phyloP scores from a whole-genome alignment of 2,797 vertebrate species.

The Chaetodon trifasciatus region DNA sequence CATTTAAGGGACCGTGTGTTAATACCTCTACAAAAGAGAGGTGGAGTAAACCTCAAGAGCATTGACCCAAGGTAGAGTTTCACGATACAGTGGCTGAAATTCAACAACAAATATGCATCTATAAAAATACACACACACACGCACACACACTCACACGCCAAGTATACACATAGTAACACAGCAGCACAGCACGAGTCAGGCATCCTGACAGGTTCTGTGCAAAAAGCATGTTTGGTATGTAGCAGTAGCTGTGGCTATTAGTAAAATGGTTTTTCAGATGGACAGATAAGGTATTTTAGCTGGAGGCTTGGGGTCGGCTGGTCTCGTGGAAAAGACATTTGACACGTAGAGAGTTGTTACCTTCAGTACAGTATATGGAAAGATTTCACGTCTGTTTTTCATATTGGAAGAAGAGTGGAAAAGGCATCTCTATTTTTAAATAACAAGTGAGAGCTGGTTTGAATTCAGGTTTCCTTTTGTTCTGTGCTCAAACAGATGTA shows the following conservation, averaged over 20 bases:
- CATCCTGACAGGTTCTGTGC: constrained; percentile 14
- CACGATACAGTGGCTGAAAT: constrained; percentile 6
- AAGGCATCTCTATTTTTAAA: constrained; percentile 33
- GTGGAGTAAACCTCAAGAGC: constrained; percentile 16
- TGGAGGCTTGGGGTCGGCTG: constrained; percentile 28
- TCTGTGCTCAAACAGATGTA: constrained; percentile 1
- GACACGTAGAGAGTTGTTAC: constrained; percentile 49
- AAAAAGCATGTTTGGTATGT: constrained; percentile 55
- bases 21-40: constrained; percentile 22
- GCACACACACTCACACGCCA: background rate
- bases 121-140: background rate
- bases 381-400: constrained; percentile 35
- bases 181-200: constrained; percentile 5
- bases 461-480: background rate
- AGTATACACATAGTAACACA: constrained; percentile 1
- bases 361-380: constrained; percentile 40
- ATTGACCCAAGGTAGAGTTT: constrained; percentile 22
- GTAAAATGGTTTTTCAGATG: constrained; percentile 70
- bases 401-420: constrained; percentile 30
- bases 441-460: constrained; percentile 7
- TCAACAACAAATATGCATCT: constrained; percentile 11
- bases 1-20: background rate
- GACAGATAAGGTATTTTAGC: constrained; percentile 60
- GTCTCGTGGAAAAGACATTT: constrained; percentile 69
- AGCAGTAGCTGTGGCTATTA: constrained; percentile 47